Percentiles rank a stretch among this genome's conserved stretches.
phyloP scores from a whole-genome alignment of 92 coral and sea anemone genomes.

The Galaxea fascicularis region DNA sequence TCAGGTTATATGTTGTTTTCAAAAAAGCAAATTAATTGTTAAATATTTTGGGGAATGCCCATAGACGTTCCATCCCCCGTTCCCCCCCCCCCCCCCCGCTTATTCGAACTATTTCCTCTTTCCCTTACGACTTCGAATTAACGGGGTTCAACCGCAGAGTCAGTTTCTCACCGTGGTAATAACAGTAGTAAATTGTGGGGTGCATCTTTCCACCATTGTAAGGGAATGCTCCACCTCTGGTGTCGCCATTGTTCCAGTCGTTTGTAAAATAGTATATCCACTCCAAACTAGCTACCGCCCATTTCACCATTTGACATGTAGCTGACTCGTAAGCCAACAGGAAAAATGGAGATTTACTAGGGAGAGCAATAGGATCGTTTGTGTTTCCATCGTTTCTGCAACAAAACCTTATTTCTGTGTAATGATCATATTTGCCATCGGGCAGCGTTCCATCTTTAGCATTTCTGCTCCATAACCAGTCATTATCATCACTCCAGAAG shows the following conservation, averaged over 20 bases:
- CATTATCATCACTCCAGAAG: conserved; percentile 48
- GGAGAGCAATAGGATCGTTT: conserved; percentile 26
- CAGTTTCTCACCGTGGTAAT: conserved; percentile 34
- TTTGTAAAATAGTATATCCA: conserved; percentile 44
- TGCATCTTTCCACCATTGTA: not conserved
- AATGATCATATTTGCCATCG: not conserved
- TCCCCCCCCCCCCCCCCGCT: too few relatives aligned
- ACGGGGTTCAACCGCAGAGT: too few relatives aligned
- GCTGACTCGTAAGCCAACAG: conserved; percentile 22
- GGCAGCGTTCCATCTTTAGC: not conserved
- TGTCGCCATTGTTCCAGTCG: conserved; percentile 10
- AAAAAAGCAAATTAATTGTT: too few relatives aligned
- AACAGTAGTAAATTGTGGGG: conserved; percentile 44
- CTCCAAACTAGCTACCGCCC: conserved; percentile 44
- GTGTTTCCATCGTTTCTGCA: conserved; percentile 31
- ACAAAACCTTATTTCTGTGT: conserved; percentile 40
- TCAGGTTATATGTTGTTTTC: too few relatives aligned
- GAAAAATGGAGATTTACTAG: conserved; percentile 31
- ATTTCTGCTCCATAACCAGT: not conserved
- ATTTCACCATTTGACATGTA: conserved; percentile 52
- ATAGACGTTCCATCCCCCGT: too few relatives aligned
- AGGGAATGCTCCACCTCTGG: not conserved
- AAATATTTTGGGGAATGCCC: too few relatives aligned
- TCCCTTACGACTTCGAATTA: too few relatives aligned
- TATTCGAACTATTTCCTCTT: too few relatives aligned